Evolutionary conservation across 2,888 invertebrate genomes (phyloP), one percentile per base, ranked within the genome.

Genomic region (Drosophila picticornis): DNA sequence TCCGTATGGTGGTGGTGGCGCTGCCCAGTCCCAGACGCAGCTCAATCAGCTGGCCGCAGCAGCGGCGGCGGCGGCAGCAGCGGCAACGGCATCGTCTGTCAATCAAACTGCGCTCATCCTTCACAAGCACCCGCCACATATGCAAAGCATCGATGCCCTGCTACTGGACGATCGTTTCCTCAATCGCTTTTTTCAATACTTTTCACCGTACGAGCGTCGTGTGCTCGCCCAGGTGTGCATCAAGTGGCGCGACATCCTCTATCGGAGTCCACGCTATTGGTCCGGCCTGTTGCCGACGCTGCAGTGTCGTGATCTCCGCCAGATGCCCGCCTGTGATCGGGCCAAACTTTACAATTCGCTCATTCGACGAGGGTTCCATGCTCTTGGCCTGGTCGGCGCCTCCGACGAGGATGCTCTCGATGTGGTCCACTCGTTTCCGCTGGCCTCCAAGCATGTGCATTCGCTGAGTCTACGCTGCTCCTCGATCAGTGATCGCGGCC

Each of bases 331-430:
- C 75, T 94, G 94, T 79, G 95, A 95, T 85, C 88, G 94, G 94
- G 94, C 92, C 62, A 94, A 96, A 81, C 95, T 97, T 74, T 97
- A 97, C 93, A 96, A 96, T 80, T 97, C 97, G 58, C 94, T 98
- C 79, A 95, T 98, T 69, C 94, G 96, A 80, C 95, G 98, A 81
- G 98, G 97, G 31, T 98, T 98, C 91, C 97, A 97, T 90, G 96
- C 97, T 6, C 94, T 98, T 19, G 96, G 96, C 67, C 94, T 98
- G 72, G 94, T 97, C 80, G 97, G 97, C 13, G 98, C 98, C 36
- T 96, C 96, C 19, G 98, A 98, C 92, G 97, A 97, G 90, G 98
- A 98, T 93, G 96, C 98, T 60, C 94, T 96, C 75, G 98, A 98
- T 93, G 95, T 98, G 90, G 96, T 97, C 76, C 96, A 96, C 92